Conservation (phyloP, 2,797 vertebrate genomes). For the Hozukius guyotensis region DNA sequence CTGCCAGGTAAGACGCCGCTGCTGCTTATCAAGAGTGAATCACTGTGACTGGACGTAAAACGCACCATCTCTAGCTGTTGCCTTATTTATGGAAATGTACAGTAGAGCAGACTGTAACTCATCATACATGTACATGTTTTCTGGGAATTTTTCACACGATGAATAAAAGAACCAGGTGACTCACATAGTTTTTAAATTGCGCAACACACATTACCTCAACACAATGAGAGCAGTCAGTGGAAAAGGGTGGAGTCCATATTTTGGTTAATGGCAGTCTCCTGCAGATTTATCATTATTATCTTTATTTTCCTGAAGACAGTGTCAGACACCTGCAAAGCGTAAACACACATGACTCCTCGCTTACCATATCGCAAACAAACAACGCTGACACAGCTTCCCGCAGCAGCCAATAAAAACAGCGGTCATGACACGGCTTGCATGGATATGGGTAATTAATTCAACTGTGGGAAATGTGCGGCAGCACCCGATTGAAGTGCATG, state of each 20-base stretch:
- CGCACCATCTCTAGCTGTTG: background rate
- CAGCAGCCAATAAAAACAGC: constrained; percentile 35
- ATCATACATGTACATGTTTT: constrained; percentile 30
- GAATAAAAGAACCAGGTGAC: constrained; percentile 54
- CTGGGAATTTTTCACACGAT: constrained; percentile 48
- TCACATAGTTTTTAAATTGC: constrained; percentile 54
- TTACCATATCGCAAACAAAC: constrained; percentile 26
- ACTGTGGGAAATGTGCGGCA: constrained; percentile 63
- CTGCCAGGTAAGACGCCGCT: constrained; percentile 85
- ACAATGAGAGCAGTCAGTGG: constrained; percentile 22
- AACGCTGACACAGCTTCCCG: background rate
- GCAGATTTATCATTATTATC: background rate
- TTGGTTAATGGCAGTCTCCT: background rate
- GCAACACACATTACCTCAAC: constrained; percentile 57
- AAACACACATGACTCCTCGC: background rate
- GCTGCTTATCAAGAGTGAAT: constrained; percentile 31
- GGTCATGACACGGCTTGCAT: constrained; percentile 48
- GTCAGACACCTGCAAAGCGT: constrained; percentile 16
- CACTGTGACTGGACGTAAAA: background rate
- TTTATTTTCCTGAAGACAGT: constrained; percentile 18
- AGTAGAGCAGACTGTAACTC: constrained; percentile 6
- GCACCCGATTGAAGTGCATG: constrained; percentile 58
- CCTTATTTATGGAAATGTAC: constrained; percentile 26
- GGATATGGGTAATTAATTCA: constrained; percentile 40
- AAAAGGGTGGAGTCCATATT: constrained; percentile 36